A percentile compares a stretch with the other conserved stretches of the same genome.
phyloP scores from a whole-genome alignment of 2,113 vertebrate genomes.

The Corapipo altera region DNA sequence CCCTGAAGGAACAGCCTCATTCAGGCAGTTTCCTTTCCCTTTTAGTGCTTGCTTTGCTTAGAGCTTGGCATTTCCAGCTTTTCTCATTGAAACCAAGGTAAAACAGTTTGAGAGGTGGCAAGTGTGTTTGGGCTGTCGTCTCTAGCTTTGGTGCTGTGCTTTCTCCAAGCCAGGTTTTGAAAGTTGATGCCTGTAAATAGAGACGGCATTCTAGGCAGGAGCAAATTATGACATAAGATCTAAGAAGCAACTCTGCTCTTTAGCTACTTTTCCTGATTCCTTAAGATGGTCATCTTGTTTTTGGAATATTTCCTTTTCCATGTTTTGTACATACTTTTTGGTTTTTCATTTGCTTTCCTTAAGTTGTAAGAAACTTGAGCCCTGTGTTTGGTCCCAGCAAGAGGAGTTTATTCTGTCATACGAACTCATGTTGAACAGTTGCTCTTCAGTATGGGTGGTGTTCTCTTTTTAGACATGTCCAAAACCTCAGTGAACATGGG shows the following conservation, averaged over 20 bases:
- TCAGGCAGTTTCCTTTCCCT: not conserved
- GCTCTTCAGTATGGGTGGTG: not conserved
- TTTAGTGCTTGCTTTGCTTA: not conserved
- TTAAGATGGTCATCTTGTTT: not conserved
- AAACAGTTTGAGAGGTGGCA: not conserved
- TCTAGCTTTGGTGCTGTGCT: not conserved
- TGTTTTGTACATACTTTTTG: not conserved
- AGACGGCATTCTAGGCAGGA: not conserved
- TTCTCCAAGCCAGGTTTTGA: not conserved
- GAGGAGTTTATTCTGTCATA: not conserved
- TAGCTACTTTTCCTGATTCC: not conserved
- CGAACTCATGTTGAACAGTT: not conserved
- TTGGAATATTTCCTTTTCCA: not conserved
- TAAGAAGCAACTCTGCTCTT: not conserved
- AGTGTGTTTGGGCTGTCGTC: not conserved
- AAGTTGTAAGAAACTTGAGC: not conserved
- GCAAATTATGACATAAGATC: not conserved
- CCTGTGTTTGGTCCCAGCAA: not conserved
- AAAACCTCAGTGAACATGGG: not conserved
- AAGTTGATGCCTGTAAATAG: not conserved
- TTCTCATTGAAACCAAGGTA: rapidly evolving
- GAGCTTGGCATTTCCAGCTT: not conserved
- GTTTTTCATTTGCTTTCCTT: not conserved
- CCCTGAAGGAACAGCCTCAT: not conserved
- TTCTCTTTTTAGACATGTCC: not conserved